A percentile compares a stretch with the other conserved stretches of the same genome.
Conservation (phyloP, 2,113 vertebrate genomes). For the Thunnus thynnus region DNA sequence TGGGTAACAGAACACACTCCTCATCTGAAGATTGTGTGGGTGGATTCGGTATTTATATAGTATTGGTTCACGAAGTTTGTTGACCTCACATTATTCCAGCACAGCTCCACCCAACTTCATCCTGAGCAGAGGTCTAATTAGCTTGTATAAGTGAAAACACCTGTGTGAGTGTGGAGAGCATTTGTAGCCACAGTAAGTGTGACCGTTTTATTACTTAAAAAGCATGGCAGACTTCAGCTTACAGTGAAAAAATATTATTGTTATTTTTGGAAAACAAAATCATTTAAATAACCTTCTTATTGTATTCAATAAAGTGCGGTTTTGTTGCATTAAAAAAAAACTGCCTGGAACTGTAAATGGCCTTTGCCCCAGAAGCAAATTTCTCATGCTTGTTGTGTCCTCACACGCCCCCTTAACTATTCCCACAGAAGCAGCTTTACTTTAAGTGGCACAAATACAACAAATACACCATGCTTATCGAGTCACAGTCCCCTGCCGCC, state of each 20-base stretch:
- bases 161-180: not conserved
- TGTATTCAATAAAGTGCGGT: not conserved
- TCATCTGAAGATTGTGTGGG: not conserved
- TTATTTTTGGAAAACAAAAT: not conserved
- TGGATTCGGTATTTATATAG: too few relatives aligned
- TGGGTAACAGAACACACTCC: not conserved
- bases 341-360: conserved; percentile 22
- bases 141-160: not conserved
- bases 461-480: conserved; percentile 78
- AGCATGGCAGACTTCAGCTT: not conserved
- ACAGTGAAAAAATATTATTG: not conserved
- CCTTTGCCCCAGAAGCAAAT: conserved; percentile 28
- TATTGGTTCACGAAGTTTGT: not conserved
- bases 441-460: conserved; percentile 82
- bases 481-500: conserved; percentile 68
- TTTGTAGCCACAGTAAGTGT: not conserved
- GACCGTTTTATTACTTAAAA: not conserved
- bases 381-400: conserved; percentile 67
- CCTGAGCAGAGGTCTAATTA: not conserved
- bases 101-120: not conserved
- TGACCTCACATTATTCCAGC: not conserved
- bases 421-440: conserved; percentile 66
- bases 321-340: conserved; percentile 1
- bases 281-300: not conserved
- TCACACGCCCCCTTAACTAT: conserved; percentile 58